Conservation (phyloP, 2,888 invertebrate genomes). For the Flexamia atlantica region DNA sequence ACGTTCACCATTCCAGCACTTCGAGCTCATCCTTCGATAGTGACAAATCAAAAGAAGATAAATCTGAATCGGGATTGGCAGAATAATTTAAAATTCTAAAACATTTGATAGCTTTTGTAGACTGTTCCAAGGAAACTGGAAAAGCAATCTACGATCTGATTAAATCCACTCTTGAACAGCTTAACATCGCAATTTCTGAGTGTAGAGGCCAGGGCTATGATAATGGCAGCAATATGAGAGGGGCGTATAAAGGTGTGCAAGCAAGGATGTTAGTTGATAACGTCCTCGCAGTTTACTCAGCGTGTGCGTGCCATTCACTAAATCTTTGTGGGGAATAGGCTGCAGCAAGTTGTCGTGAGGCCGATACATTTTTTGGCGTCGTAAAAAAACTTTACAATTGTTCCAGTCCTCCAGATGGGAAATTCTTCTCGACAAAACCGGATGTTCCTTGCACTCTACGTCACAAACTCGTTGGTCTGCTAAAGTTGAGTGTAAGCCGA, state of each 20-base stretch:
- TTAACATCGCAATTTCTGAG: conserved; percentile 58
- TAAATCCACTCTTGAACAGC: conserved; percentile 23
- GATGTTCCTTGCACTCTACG: conserved; percentile 41
- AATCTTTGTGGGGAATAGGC: conserved; percentile 64
- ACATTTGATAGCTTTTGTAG: conserved; percentile 25
- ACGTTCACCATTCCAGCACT: conserved; percentile 3
- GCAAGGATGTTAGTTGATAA: conserved; percentile 55
- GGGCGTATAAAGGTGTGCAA: conserved; percentile 62
- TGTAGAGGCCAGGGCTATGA: conserved; percentile 64
- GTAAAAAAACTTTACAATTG: conserved; percentile 64
- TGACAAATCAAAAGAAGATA: too few species aligned
- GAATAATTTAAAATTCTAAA: conserved; percentile 30
- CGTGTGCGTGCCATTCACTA: conserved; percentile 63
- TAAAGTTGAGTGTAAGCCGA: conserved; percentile 36
- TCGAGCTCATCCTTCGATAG: too few species aligned
- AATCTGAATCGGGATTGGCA: too few species aligned
- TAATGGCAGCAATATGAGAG: conserved; percentile 65
- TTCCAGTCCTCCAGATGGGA: conserved; percentile 66
- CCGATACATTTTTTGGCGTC: conserved; percentile 64
- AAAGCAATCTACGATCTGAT: conserved; percentile 62
- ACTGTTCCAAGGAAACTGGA: conserved; percentile 61
- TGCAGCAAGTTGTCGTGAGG: conserved; percentile 59
- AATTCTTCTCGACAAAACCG: conserved; percentile 58
- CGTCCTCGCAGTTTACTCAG: conserved; percentile 61
- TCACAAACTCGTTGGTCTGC: conserved; percentile 47